Conservation (phyloP, 2,888 invertebrate species). For the Teleiodes luculella region DNA sequence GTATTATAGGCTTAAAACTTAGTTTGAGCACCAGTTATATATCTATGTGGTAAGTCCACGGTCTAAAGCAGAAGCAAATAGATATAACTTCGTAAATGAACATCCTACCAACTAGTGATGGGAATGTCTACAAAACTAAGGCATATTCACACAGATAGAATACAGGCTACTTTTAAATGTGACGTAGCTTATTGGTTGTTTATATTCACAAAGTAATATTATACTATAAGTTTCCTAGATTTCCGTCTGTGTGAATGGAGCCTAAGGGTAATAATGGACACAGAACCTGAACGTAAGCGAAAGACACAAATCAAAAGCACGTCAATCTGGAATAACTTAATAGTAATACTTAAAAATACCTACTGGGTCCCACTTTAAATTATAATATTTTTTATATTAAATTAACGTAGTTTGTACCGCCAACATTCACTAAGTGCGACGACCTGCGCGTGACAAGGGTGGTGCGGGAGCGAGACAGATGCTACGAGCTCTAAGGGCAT, state of each 20-base stretch:
- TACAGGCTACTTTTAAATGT: no score
- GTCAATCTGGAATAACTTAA: conserved; percentile 72
- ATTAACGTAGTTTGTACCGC: conserved; percentile 60
- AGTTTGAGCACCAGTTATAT: background rate
- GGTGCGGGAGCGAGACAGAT: conserved; percentile 20
- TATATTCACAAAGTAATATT: no score
- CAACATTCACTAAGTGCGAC: conserved; percentile 69
- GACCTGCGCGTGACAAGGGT: conserved; percentile 43
- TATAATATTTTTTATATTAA: conserved; percentile 50
- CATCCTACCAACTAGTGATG: conserved; percentile 24
- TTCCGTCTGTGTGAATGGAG: conserved; percentile 1
- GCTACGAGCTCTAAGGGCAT: conserved; percentile 8
- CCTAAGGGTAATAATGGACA: conserved; percentile 20
- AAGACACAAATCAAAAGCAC: conserved; percentile 54
- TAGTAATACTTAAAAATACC: conserved; percentile 69
- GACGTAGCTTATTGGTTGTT: no score
- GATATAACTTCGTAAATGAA: conserved; percentile 17
- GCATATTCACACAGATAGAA: conserved; percentile 31
- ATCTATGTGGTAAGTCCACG: no score
- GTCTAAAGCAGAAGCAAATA: background rate
- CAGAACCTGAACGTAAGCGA: conserved; percentile 28
- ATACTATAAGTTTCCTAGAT: no score
- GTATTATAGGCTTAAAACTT: no score
- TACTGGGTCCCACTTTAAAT: conserved; percentile 70
- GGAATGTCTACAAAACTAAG: conserved; percentile 33